These are phyloP conservation scores for Pipistrellus kuhlii DNA, from an alignment of 2,797 vertebrate genomes.

Conservation along the genomic window DNA sequence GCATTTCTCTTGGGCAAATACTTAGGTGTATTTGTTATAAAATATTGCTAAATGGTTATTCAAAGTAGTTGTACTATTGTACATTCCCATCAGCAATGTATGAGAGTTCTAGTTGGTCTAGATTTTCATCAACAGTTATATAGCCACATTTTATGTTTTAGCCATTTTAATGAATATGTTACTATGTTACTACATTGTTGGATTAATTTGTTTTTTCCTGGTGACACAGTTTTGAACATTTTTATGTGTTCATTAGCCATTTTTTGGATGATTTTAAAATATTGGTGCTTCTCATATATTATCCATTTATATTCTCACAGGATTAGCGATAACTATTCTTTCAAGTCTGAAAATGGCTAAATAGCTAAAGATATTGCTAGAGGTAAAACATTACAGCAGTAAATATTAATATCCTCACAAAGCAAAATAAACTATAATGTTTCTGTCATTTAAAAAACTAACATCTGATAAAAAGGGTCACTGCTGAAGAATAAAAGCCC, in stretches of 20 bases:
- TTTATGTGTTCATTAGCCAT: background rate
- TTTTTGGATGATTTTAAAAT: conserved; percentile 66
- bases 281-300: conserved; percentile 86
- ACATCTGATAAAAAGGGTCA: conserved; percentile 76
- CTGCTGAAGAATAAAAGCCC: conserved; percentile 83
- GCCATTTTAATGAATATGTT: background rate
- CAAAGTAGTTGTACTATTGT: background rate
- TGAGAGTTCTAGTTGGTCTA: background rate
- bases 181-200: background rate
- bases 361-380: conserved; percentile 79
- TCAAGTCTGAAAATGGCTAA: conserved; percentile 82
- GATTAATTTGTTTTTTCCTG: background rate
- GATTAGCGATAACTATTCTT: conserved; percentile 82
- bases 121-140: background rate
- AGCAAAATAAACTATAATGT: conserved; percentile 86
- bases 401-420: conserved; percentile 42
- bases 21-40: background rate
- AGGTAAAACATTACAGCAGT: conserved; percentile 82
- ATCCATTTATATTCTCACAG: conserved; percentile 88
- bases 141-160: conserved; percentile 29
- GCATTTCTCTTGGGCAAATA: background rate
- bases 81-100: background rate
- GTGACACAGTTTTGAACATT: background rate
- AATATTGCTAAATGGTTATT: background rate
- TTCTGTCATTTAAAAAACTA: conserved; percentile 66